Conservation (phyloP, 92 coral and sea anemone genomes). For the Parazoanthus darwini region DNA sequence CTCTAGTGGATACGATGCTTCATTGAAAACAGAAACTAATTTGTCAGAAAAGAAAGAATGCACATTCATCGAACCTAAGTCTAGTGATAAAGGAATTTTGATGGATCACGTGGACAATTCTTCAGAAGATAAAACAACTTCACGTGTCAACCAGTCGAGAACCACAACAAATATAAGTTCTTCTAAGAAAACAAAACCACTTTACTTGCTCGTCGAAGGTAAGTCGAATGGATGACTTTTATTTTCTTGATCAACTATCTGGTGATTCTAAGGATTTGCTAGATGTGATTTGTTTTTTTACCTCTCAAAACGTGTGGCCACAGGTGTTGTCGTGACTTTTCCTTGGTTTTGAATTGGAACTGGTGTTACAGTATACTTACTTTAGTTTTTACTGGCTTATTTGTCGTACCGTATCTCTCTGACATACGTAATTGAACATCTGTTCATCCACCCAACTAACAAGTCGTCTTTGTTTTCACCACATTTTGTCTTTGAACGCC, state of each 20-base stretch:
- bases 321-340: too few relatives aligned
- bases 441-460: neutral
- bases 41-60: neutral
- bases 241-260: too few relatives aligned
- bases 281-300: neutral
- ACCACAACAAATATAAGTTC: neutral
- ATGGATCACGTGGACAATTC: neutral
- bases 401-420: neutral
- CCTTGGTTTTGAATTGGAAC: neutral
- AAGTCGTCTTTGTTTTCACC: neutral
- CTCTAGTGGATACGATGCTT: neutral
- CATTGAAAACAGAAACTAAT: neutral
- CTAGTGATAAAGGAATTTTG: neutral
- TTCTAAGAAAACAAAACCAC: neutral
- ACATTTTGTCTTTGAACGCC: too few relatives aligned
- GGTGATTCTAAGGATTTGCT: too few relatives aligned
- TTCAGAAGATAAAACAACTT: neutral
- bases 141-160: neutral
- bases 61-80: neutral
- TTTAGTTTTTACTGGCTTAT: neutral
- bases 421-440: neutral
- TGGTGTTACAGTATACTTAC: neutral
- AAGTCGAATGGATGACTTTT: neutral
- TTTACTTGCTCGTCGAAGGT: slow-evolving; percentile 18
- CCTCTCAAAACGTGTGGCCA: too few relatives aligned